Conservation (phyloP, 2,888 invertebrate species). For the Dasysyrphus tricinctus region DNA sequence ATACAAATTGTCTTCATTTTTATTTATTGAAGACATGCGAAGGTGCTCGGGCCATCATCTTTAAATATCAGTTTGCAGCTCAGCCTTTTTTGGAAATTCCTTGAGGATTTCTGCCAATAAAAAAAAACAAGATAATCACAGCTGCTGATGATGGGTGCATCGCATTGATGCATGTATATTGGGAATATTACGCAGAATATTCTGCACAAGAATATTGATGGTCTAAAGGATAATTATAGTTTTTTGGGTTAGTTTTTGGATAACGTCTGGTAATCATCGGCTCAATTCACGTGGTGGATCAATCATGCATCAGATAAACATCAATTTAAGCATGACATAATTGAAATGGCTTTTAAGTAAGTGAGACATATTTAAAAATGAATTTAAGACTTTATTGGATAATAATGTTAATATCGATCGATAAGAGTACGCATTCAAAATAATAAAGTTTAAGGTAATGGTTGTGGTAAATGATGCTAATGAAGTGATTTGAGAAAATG, state of each 20-base stretch:
- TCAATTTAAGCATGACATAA: slow-evolving; percentile 44
- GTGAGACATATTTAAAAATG: slow-evolving; percentile 62
- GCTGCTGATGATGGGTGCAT: slow-evolving; percentile 48
- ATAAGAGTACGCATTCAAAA: slow-evolving; percentile 28
- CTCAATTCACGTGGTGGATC: slow-evolving; percentile 42
- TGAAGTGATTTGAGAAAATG: background rate
- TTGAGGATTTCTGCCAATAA: slow-evolving; percentile 27
- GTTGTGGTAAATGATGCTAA: background rate
- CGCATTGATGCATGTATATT: slow-evolving; percentile 16
- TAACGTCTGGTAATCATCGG: slow-evolving; percentile 60
- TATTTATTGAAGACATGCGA: slow-evolving; percentile 38
- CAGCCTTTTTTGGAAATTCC: slow-evolving; percentile 47
- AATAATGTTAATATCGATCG: slow-evolving; percentile 25
- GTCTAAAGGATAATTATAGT: slow-evolving; percentile 55
- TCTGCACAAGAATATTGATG: slow-evolving; percentile 50
- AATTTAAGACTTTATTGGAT: slow-evolving; percentile 30
- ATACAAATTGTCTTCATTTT: slow-evolving; percentile 4
- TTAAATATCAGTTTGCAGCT: slow-evolving; percentile 68
- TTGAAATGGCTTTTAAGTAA: slow-evolving; percentile 55
- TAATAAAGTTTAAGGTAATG: background rate
- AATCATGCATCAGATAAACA: slow-evolving; percentile 35
- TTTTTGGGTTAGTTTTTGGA: slow-evolving; percentile 38
- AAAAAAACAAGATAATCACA: slow-evolving; percentile 64
- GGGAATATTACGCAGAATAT: slow-evolving; percentile 31
- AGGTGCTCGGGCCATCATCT: slow-evolving; percentile 52